phyloP scores from a whole-genome alignment of 1,140 invertebrate genomes.

The Euglossa dilemma region DNA sequence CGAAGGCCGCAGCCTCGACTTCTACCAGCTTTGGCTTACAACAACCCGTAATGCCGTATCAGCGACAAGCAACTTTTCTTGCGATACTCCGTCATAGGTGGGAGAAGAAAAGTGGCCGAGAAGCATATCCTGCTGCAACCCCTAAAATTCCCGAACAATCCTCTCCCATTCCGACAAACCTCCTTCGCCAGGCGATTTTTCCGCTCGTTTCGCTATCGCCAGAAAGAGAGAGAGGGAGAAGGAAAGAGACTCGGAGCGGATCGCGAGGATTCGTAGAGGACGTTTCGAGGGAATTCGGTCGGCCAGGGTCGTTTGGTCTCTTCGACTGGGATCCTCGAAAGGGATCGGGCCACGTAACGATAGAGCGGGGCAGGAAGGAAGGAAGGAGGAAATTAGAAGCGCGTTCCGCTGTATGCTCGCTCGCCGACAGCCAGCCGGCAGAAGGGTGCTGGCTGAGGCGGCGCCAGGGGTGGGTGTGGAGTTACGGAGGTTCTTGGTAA shows the following conservation, averaged over 20 bases:
- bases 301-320: not conserved
- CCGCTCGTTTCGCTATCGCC: not conserved
- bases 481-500: conserved; percentile 21
- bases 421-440: not conserved
- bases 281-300: not conserved
- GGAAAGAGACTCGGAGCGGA: too few species aligned
- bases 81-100: not conserved
- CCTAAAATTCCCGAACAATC: rapidly evolving
- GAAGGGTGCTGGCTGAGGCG: not conserved
- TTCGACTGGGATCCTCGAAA: not conserved
- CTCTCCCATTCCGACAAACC: too few species aligned
- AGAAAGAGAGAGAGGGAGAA: too few species aligned
- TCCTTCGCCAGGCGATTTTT: not conserved
- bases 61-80: not conserved
- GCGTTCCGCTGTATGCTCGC: conserved; percentile 23
- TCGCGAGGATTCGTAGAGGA: too few species aligned
- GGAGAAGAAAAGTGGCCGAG: not conserved
- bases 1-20: not conserved
- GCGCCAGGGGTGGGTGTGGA: not conserved
- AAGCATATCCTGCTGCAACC: not conserved
- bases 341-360: conserved; percentile 14
- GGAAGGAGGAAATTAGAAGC: conserved; percentile 35
- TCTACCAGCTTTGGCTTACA: not conserved
- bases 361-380: not conserved
- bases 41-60: not conserved